Evolutionary conservation across 2,797 vertebrate species (phyloP).

Genomic region (Alauda arvensis): DNA sequence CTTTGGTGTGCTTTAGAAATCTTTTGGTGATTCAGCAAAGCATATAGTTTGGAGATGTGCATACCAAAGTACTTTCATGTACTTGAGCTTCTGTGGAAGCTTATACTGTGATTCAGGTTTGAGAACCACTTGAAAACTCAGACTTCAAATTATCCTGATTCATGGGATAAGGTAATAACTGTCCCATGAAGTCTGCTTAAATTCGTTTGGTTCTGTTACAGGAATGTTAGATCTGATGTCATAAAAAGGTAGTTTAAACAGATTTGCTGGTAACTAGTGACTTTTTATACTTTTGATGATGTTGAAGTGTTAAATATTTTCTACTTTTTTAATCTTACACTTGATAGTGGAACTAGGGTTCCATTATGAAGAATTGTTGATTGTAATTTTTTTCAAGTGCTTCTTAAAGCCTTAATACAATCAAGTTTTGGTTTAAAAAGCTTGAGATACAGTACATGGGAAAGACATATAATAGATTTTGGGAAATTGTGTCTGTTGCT

Average conservation of each 20-base stretch:
- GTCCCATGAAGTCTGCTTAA: background rate
- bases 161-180: background rate
- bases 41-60: background rate
- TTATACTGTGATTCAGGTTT: background rate
- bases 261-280: background rate
- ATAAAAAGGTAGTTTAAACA: background rate
- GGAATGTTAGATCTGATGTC: background rate
- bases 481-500: background rate
- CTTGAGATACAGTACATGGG: background rate
- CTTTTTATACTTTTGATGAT: background rate
- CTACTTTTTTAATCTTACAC: background rate
- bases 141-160: background rate
- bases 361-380: background rate
- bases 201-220: background rate
- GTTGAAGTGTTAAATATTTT: background rate
- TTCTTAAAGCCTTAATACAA: background rate
- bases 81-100: background rate
- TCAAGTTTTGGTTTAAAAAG: background rate
- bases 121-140: constrained; percentile 7
- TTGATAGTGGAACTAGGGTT: background rate
- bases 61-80: background rate
- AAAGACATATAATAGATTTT: background rate
- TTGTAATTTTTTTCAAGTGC: background rate
- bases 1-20: background rate
- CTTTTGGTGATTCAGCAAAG: background rate